phyloP scores from a whole-genome alignment of 2,113 vertebrate species.

The Sminthopsis crassicaudata region DNA sequence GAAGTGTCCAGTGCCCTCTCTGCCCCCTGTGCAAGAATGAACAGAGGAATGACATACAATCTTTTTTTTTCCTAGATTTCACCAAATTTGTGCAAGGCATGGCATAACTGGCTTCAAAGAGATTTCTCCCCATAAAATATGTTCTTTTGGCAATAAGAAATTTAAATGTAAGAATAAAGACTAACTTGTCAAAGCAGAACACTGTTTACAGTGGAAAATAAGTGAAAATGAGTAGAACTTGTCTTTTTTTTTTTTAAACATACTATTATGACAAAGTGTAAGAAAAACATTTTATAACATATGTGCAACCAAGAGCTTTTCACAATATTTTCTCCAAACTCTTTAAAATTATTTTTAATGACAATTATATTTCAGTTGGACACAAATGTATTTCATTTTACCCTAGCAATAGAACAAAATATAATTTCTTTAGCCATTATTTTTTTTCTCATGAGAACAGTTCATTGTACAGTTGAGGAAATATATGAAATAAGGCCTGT shows the following conservation, averaged over 20 bases:
- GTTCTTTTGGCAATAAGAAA: constrained; percentile 87
- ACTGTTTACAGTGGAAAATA: constrained; percentile 90
- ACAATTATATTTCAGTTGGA: constrained; percentile 94
- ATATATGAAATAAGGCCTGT: constrained; percentile 99
- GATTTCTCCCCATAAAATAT: constrained; percentile 75
- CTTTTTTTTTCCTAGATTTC: constrained; percentile 76
- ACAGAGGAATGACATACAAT: constrained; percentile 85
- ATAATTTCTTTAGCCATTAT: constrained; percentile 97
- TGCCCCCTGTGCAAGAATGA: constrained; percentile 83
- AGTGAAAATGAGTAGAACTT: constrained; percentile 88
- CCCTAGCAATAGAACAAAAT: constrained; percentile 99
- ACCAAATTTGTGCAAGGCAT: constrained; percentile 87
- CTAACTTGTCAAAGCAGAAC: constrained; percentile 85
- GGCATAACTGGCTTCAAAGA: constrained; percentile 84
- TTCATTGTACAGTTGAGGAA: constrained; percentile 99
- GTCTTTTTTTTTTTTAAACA: constrained; percentile 82
- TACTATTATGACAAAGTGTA: constrained; percentile 92
- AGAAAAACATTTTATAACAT: constrained; percentile 91
- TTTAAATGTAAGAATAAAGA: constrained; percentile 83
- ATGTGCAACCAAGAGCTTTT: constrained; percentile 95
- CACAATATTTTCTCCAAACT: constrained; percentile 95
- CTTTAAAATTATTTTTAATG: constrained; percentile 94
- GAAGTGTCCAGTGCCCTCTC: constrained; percentile 84
- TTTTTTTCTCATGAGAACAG: constrained; percentile 92
- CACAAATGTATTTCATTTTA: constrained; percentile 94